Conservation (phyloP, 2,113 vertebrate genomes). For the Amphiprion ocellaris region DNA sequence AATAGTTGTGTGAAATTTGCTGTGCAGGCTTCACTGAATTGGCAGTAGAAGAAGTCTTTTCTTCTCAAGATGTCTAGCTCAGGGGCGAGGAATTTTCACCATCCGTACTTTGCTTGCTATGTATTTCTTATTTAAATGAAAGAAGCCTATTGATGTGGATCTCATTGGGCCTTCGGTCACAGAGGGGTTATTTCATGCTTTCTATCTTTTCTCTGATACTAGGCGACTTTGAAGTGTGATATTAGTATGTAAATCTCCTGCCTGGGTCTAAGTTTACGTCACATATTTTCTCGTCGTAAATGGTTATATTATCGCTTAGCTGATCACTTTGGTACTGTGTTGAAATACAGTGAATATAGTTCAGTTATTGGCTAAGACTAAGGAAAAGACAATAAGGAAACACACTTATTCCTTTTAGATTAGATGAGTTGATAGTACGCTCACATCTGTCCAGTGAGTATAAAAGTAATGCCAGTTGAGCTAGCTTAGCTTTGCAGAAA, state of each 20-base stretch:
- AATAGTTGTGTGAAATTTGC: conserved; percentile 79
- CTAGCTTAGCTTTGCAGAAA: neutral
- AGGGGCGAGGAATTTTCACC: conserved; percentile 61
- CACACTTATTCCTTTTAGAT: neutral
- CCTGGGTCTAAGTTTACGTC: conserved; percentile 18
- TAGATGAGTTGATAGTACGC: neutral
- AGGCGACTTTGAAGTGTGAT: conserved; percentile 67
- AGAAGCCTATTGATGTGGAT: conserved; percentile 71
- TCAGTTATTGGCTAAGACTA: neutral
- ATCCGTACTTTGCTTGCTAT: conserved; percentile 58
- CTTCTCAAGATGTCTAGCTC: conserved; percentile 77
- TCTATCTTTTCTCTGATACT: conserved; percentile 47
- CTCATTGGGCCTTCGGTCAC: conserved; percentile 59
- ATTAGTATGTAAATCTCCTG: conserved; percentile 61
- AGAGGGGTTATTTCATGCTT: conserved; percentile 59
- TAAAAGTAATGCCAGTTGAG: neutral
- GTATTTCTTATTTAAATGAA: conserved; percentile 75
- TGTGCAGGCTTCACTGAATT: conserved; percentile 73
- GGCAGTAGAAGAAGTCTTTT: conserved; percentile 67
- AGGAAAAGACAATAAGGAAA: neutral
- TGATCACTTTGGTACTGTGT: neutral
- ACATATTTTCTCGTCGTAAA: conserved; percentile 27
- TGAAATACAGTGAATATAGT: neutral
- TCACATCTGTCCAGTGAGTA: neutral
- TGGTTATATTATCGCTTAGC: conserved; percentile 28